Base-by-base conservation (phyloP, 2,797 vertebrate genomes). In the Falco naumanni region DNA sequence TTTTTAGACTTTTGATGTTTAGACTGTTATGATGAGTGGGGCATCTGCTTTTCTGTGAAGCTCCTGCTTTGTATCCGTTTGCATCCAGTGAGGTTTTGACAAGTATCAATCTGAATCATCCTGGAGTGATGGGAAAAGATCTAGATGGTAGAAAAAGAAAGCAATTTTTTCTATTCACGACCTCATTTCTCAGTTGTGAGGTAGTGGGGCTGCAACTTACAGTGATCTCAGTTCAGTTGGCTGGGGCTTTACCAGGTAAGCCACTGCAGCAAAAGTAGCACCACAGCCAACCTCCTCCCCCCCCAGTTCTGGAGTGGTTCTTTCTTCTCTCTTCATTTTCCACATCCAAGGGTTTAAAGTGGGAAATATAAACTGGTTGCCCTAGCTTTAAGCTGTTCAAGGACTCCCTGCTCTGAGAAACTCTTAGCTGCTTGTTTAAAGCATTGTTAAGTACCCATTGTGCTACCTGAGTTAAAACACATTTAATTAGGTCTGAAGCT, bases 381-480 rank as follows among this genome's bases (percentile, higher is more conserved):
- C 33, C 28, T 74, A 41, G 33, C 74, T 91, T 90, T 87, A 37
- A 66, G 72, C 63, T 82, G 18, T 77, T 91, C 74, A 89, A 95
- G 87, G 87, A 87, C 85, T 94, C 80, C 77, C 83, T 84, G 77
- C 74, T 88, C 85, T 48, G 83, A 88, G 56, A 93, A 96, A 87
- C 34, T 71, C 69, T 85, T 45, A 86, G 54, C 77, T 84, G 59
- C 91, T 88, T 88, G 43, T 86, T 89, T 84, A 76, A 91, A 72
- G 60, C 3, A 1, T 75, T 84, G 56, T 91, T 88, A 90, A 94
- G 94, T 63, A 83, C 65, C 72, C 63, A 59, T 50, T 88, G 43
- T 93, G 77, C 65, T 72, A 16, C 47, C 3, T 2, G 20, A 89
- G 59, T 79, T 84, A 87, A 94, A 93, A 66, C 25, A 61, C 25